Base-by-base conservation (phyloP, 2,888 invertebrate species). In the Orchestes rusci region DNA sequence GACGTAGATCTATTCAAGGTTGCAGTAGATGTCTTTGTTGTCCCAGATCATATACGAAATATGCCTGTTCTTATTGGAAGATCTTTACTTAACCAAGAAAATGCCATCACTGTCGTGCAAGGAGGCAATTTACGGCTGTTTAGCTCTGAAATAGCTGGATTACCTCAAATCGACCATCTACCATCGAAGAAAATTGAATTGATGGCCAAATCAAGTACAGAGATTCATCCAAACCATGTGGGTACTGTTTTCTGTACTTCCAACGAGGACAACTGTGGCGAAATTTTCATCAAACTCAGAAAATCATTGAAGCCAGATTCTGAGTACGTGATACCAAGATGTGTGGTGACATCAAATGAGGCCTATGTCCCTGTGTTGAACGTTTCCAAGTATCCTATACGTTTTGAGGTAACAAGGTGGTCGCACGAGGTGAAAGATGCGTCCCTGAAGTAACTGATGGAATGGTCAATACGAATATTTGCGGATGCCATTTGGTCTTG, bases 51-150 rank as follows among this genome's bases (percentile, higher is more conserved):
- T 8, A 5, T 16, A 12, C 37, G 38, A 13, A 40, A 17, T 20
- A 16, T 39, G 15, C 34, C 41, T 8, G 34, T 40, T 40, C 23
- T 40, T 17, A 40, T 40, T 23, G 41, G 19, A 5, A 34, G 41
- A 37, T 40, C 37, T 5, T 5, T 40, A 5, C 19, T 40, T 4
- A 37, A 37, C 15, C 18, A 34, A 37, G 16, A 13, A n/a, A 29
- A 38, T 12, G 41, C 20, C n/a, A 20, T 40, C 12, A 40, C 34
- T n/a, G 41, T 40, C 4, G 37, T 40, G 3, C 16, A 20, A 37
- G 16, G 38, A 12, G 32, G 41, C 33, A 39, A 12, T 40, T 18
- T 37, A 13, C 17, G 41, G 16, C 18, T 40, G 5, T 40, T 40
- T 15, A 40, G 15, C 39, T 8, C 35, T 16, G 29, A 40, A 7